These are phyloP conservation scores for Papilio aristodemus DNA, from an alignment of 1,140 invertebrate species.

Conservation along the genomic window DNA sequence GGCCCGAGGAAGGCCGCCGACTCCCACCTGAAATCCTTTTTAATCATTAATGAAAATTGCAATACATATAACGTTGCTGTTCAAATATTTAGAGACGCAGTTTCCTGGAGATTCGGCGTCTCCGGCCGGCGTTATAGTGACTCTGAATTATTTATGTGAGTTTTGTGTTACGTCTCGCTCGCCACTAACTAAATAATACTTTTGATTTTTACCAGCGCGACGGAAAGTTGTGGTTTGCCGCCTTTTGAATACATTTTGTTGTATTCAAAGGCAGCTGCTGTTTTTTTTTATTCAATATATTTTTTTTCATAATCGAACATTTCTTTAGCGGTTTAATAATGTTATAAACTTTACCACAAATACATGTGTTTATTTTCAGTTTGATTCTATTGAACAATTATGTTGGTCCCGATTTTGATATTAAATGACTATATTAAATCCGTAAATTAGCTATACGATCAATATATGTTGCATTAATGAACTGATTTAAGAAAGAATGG, in stretches of 20 bases:
- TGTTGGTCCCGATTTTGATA: too few species aligned
- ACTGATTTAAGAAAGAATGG: too few species aligned
- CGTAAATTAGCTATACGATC: too few species aligned
- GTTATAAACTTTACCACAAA: too few species aligned
- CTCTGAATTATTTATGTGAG: conserved; percentile 70
- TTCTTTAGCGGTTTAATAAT: too few species aligned
- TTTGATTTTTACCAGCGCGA: conserved; percentile 52
- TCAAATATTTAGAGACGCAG: conserved; percentile 73
- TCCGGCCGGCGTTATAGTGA: conserved; percentile 57
- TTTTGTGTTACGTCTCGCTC: conserved; percentile 68
- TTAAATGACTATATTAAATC: too few species aligned
- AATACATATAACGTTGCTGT: conserved; percentile 72
- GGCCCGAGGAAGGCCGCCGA: conserved; percentile 42
- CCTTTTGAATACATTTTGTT: conserved; percentile 27
- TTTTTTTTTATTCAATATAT: too few species aligned
- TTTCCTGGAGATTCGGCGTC: conserved; percentile 54
- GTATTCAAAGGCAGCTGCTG: too few species aligned
- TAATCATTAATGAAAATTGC: conserved; percentile 77
- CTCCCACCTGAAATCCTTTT: conserved; percentile 57
- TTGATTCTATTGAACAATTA: too few species aligned
- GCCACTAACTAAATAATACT: conserved; percentile 63
- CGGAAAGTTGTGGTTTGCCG: neutral
- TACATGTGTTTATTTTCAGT: too few species aligned
- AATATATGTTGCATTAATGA: too few species aligned
- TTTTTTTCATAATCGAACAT: too few species aligned